Conservation (phyloP, 2,113 vertebrate genomes). For the Mobula hypostoma region DNA sequence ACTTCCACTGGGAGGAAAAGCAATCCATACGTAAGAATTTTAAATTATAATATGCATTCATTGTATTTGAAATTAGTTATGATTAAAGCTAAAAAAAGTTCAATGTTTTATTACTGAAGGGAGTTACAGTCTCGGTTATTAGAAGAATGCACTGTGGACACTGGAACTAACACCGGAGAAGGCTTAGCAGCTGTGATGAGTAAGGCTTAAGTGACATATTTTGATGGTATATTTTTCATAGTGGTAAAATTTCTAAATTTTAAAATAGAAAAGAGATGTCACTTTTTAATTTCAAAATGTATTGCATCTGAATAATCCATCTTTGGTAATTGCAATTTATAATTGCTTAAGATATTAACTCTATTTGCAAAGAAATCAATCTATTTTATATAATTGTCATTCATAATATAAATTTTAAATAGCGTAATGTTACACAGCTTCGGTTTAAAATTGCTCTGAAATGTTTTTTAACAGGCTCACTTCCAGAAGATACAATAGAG, state of each 20-base stretch:
- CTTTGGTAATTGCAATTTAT: not conserved
- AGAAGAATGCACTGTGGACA: slow-evolving; percentile 88
- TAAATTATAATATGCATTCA: not conserved
- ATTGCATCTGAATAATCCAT: not conserved
- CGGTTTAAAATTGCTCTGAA: not conserved
- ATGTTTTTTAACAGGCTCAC: slow-evolving; percentile 58
- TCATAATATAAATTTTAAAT: not conserved
- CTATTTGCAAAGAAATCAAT: not conserved
- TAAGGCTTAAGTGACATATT: slow-evolving; percentile 48
- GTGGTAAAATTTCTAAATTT: not conserved
- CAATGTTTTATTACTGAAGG: slow-evolving; percentile 51
- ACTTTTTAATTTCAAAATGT: not conserved
- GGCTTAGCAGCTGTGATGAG: slow-evolving; percentile 78
- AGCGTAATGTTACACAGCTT: not conserved
- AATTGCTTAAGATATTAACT: not conserved
- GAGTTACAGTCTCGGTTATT: slow-evolving; percentile 75
- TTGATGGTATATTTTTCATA: not conserved
- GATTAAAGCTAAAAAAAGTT: not conserved
- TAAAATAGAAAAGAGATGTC: too few species aligned
- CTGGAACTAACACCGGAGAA: slow-evolving; percentile 72
- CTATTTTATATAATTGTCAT: not conserved
- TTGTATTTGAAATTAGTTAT: not conserved
- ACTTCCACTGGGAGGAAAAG: slow-evolving; percentile 85
- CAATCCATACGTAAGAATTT: slow-evolving; percentile 84
- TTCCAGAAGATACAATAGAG: slow-evolving; percentile 87